phyloP scores from a whole-genome alignment of 2,113 vertebrate genomes.

The Panthera leo region DNA sequence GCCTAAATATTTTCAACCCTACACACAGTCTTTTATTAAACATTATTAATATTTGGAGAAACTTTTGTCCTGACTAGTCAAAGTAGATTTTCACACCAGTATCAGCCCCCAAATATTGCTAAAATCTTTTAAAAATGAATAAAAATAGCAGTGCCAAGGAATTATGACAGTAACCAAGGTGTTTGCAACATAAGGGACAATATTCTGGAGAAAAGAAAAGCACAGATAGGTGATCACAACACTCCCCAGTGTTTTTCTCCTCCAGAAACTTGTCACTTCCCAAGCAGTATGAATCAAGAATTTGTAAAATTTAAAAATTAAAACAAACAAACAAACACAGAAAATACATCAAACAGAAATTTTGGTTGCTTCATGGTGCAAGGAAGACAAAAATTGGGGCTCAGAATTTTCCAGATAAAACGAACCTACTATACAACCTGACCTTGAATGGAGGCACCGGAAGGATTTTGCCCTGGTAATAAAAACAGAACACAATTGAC shows the following conservation, averaged over 20 bases:
- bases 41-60: background rate
- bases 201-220: background rate
- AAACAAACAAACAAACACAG: background rate
- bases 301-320: background rate
- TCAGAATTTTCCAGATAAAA: background rate
- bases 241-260: no score
- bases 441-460: background rate
- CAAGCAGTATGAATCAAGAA: background rate
- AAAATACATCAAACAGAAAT: background rate
- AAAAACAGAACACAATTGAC: background rate
- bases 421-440: background rate
- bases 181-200: background rate
- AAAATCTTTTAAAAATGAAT: background rate
- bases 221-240: background rate
- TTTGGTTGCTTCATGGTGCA: background rate
- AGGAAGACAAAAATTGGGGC: background rate
- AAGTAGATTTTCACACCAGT: background rate
- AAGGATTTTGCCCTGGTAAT: background rate
- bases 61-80: background rate
- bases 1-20: background rate
- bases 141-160: background rate
- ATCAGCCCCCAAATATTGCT: background rate
- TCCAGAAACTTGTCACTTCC: background rate
- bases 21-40: background rate
- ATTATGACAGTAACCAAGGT: background rate